Percentiles rank a stretch among this genome's conserved stretches.
These are phyloP conservation scores for Chymomyza fuscimana DNA, from an alignment of 2,888 invertebrate species.

Conservation along the genomic window DNA sequence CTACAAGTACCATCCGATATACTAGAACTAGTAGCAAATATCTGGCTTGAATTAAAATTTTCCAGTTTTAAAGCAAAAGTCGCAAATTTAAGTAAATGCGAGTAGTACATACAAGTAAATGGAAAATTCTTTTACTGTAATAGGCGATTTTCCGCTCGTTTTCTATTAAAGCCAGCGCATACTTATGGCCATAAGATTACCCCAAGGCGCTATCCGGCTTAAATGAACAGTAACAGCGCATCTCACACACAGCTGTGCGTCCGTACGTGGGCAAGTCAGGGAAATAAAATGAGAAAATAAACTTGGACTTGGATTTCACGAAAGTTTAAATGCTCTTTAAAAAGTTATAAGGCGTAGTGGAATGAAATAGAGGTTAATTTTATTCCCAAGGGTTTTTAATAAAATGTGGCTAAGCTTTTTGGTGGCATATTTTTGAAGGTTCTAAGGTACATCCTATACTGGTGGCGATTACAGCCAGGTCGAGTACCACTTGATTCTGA, in stretches of 20 bases:
- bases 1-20: background rate
- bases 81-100: too few relatives aligned
- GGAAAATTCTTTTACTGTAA: conserved; percentile 57
- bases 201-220: conserved; percentile 70
- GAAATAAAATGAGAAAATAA: background rate
- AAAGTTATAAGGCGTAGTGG: background rate
- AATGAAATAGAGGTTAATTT: too few relatives aligned
- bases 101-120: background rate
- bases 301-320: background rate
- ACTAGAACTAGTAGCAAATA: background rate
- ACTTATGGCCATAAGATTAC: conserved; percentile 51
- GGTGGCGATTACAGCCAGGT: too few relatives aligned
- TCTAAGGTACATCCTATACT: too few relatives aligned
- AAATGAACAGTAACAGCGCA: conserved; percentile 25
- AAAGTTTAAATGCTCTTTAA: background rate
- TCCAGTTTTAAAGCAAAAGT: background rate
- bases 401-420: too few relatives aligned
- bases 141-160: conserved; percentile 71
- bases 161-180: conserved; percentile 66
- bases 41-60: background rate
- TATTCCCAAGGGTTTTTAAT: too few relatives aligned
- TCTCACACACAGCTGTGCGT: background rate
- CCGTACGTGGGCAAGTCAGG: background rate
- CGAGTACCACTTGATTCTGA: too few relatives aligned
- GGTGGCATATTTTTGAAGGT: too few relatives aligned